These are phyloP conservation scores for Tympanoctomys barrerae DNA, from an alignment of 2,797 vertebrate genomes.

Conservation along the genomic window DNA sequence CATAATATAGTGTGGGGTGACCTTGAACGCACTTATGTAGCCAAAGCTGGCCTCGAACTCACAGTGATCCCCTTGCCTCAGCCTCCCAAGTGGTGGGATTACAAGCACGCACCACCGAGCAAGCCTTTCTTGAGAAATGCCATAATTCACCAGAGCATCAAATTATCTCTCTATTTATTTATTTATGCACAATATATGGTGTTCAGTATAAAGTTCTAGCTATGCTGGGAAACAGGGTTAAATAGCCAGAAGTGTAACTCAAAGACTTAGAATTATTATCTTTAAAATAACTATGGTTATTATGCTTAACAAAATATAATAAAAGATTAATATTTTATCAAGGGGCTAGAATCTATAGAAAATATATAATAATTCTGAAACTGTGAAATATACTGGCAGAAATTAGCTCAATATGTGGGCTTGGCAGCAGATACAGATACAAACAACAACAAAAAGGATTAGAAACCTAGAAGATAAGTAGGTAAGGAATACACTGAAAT, in stretches of 20 bases:
- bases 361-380: not conserved
- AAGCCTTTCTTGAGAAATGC: not conserved
- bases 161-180: not conserved
- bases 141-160: not conserved
- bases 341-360: not conserved
- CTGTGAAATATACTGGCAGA: not conserved
- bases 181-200: not conserved
- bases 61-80: not conserved
- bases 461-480: not conserved
- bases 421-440: not conserved
- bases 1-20: not conserved
- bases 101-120: not conserved
- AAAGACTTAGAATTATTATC: not conserved
- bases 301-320: not conserved
- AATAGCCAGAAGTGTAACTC: conserved; percentile 18
- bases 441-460: not conserved
- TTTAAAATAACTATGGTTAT: conserved; percentile 36
- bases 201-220: not conserved
- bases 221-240: not conserved
- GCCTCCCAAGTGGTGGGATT: not conserved
- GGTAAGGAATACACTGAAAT: not conserved
- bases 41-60: not conserved
- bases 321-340: conserved; percentile 30
- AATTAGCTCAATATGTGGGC: not conserved
- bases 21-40: not conserved